Percentiles rank a stretch among this genome's conserved stretches.
Conservation (phyloP, 2,113 vertebrate species). For the Sturnus vulgaris region DNA sequence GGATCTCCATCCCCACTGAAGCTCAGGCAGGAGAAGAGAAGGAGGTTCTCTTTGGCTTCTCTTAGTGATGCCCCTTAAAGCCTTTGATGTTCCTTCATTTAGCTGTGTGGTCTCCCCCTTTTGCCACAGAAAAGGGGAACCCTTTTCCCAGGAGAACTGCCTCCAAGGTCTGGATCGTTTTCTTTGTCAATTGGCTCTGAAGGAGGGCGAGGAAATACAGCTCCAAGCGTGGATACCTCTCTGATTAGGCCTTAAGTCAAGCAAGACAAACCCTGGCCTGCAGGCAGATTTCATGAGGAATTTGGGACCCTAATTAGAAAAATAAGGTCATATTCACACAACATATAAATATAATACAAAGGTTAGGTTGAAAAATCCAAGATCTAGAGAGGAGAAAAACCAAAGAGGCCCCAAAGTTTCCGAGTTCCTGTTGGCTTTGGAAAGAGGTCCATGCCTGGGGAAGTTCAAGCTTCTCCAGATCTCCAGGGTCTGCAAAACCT, state of each 20-base stretch:
- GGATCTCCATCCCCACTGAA: background rate
- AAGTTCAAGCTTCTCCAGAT: conserved; percentile 29
- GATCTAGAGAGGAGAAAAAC: background rate
- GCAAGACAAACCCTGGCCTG: conserved; percentile 12
- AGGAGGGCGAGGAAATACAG: background rate
- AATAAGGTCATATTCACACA: background rate
- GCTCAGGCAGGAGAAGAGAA: background rate
- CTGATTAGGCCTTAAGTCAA: background rate
- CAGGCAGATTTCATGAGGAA: background rate
- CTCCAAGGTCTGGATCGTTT: background rate
- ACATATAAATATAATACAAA: background rate
- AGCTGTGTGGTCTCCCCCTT: background rate
- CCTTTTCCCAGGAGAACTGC: background rate
- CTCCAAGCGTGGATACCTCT: background rate
- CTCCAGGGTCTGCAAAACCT: conserved; percentile 20
- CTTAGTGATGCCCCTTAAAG: background rate
- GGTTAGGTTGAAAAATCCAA: background rate
- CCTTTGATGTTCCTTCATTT: accelerated
- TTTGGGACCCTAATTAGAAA: background rate
- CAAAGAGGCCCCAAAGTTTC: conserved; percentile 36
- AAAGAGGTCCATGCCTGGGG: background rate
- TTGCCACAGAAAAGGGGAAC: accelerated
- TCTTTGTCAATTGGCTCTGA: background rate
- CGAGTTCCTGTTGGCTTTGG: conserved; percentile 38
- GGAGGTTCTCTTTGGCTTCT: background rate